These are phyloP conservation scores for Plagodis pulveraria DNA, from an alignment of 2,888 invertebrate species.

Conservation along the genomic window DNA sequence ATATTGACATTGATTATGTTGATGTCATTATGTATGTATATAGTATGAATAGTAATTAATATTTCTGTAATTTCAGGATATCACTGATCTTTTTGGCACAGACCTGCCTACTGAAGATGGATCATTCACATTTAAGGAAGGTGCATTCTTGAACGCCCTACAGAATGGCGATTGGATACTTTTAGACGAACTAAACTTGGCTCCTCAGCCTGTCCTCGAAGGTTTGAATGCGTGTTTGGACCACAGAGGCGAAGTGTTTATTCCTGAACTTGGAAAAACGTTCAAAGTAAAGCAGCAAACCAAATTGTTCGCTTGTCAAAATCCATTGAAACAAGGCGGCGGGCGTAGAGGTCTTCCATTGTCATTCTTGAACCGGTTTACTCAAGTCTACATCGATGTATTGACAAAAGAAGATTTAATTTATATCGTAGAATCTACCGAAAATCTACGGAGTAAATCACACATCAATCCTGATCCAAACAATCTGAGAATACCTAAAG, in stretches of 20 bases:
- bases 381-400: conserved; percentile 91
- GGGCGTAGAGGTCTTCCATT: conserved; percentile 97
- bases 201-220: conserved; percentile 99
- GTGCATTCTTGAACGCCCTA: conserved; percentile 96
- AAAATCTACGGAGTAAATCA: not conserved
- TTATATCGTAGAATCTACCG: conserved; percentile 87
- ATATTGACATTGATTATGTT: too few relatives aligned
- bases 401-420: conserved; percentile 87
- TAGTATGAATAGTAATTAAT: not conserved
- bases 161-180: conserved; percentile 98
- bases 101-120: conserved; percentile 98
- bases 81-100: conserved; percentile 98
- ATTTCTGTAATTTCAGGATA: conserved; percentile 86
- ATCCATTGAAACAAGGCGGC: conserved; percentile 98
- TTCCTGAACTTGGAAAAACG: conserved; percentile 96
- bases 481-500: conserved; percentile 85
- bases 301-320: conserved; percentile 98
- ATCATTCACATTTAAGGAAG: conserved; percentile 98
- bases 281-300: conserved; percentile 92
- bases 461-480: not conserved
- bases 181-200: conserved; percentile 98
- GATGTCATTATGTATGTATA: too few relatives aligned
- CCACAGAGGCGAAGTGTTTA: conserved; percentile 97
- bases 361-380: conserved; percentile 98
- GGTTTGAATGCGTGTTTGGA: conserved; percentile 99